Base-by-base conservation (phyloP, 2,113 vertebrate genomes). In the Paraplagusia blochii region DNA sequence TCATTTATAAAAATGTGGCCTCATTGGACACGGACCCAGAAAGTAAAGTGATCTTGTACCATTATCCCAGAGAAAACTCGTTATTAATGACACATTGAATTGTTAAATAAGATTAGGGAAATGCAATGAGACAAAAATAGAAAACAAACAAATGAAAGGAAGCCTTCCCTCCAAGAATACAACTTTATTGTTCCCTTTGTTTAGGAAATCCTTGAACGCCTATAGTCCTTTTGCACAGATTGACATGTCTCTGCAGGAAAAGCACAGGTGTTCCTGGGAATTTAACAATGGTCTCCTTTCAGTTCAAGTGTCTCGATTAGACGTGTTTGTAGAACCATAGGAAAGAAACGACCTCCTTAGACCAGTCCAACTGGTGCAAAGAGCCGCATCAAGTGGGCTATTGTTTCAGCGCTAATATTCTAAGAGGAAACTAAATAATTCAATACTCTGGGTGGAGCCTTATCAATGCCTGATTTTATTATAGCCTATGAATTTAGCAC, bases 201-300 rank as follows among this genome's bases (percentile, higher is more conserved):
- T n/a, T 13, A 49, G 8, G 14, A 14, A 57, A 50, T 15, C 29
- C 10, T 29, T 51, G 11, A 39, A 29, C 17, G 12, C 19, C 40
- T 51, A 16, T 40, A 34, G 46, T 1, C 46, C 11, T 29, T 17
- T 22, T 33, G n/a, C 29, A 36, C 14, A 50, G 18, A 15, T 34
- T 36, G 34, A 51, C 15, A 17, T 51, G 49, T 36, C 34, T 11
- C 49, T 15, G 34, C 49, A 51, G 33, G 33, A 51, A 12, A 35
- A 17, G 34, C 33, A 51, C 33, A 51, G 49, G 49, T 51, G 48
- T 50, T 50, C 33, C 48, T 50, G 49, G 36, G 35, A 51, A 17
- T 34, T 3, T 34, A 15, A 51, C 49, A 51, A 51, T 17, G 33
- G 34, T 29, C 33, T 36, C 9, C 36, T n/a, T 36, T 51, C n/a